These are phyloP conservation scores for Geophilus truncorum DNA, from an alignment of 2,888 invertebrate species.

Conservation along the genomic window DNA sequence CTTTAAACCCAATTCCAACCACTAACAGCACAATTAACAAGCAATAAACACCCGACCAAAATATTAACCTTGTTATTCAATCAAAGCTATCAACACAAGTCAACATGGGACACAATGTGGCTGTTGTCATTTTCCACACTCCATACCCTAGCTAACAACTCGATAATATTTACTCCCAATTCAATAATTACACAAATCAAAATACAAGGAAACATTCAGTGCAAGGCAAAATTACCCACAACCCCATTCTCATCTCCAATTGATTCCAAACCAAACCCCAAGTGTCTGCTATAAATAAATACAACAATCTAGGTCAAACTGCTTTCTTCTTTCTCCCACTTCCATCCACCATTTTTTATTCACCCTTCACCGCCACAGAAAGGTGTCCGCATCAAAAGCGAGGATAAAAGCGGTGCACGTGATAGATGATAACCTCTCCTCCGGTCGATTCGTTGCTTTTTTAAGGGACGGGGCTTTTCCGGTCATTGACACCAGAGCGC, in stretches of 20 bases:
- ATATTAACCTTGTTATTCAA: background rate
- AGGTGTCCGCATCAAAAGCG: background rate
- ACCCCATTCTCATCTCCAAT: background rate
- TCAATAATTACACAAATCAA: background rate
- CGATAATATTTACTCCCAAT: background rate
- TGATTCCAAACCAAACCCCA: background rate
- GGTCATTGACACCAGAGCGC: slow-evolving; percentile 16
- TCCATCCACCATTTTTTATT: background rate
- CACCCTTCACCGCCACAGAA: background rate
- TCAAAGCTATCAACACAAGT: background rate
- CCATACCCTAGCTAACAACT: background rate
- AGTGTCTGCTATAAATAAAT: background rate
- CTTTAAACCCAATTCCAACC: background rate
- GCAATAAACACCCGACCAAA: background rate
- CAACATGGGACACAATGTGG: background rate
- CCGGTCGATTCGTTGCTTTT: background rate
- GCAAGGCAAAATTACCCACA: background rate
- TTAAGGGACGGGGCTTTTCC: slow-evolving; percentile 9
- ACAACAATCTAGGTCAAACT: background rate
- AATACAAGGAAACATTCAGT: background rate
- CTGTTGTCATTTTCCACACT: background rate
- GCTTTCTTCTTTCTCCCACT: background rate
- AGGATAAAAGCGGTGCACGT: background rate
- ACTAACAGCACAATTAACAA: background rate
- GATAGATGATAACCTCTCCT: background rate